Evolutionary conservation across 2,888 invertebrate genomes (phyloP), one percentile per base, ranked within the genome.

Genomic region (Chorisops tibialis): DNA sequence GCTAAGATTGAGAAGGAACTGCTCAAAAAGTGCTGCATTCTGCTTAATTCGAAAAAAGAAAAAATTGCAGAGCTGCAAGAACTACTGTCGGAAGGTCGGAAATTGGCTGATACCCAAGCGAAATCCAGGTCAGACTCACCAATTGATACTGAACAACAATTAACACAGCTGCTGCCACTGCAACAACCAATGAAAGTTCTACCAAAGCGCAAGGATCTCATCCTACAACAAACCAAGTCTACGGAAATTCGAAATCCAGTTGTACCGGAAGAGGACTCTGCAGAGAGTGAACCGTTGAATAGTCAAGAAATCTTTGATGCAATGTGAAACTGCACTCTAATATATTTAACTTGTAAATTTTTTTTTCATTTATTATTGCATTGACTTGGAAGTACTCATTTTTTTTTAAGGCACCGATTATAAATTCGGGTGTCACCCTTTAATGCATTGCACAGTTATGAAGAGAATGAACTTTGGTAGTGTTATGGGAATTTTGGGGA

Each of bases 1-100:
- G 69, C 69, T 18, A 3, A 35, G 1, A 16, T 66, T 3, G 71
- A 74, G 49, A 64, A 39, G 14, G 68, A 61, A 5, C 51, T 74
- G 11, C 45, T 75, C 0, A 67, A 65, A 18, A 75, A 73, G 52
- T 75, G 73, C 24, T 39, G 69, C 0, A 7, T 70, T 12, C 67
- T 75, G 0, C 60, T 75, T 0, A 74, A 75, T 61, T 69, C 66
- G 18, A 75, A 75, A 48, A 75, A 75, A 30, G 62, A 69, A 14
- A 70, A 71, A 56, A 75, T 75, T 19, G 67, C 67, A 0, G 69
- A 73, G 18, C 61, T 75, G 3, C 68, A 72, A 12, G 59, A 61
- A 5, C 48, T 67, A n/a, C 60, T 66, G 16, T 19, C 45, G 21
- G 64, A 66, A 38, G 66, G 54, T 37, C 11, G 52, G 39, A 21